Base-by-base conservation (phyloP, 92 coral and sea anemone genomes). In the Paragorgia papillata region DNA sequence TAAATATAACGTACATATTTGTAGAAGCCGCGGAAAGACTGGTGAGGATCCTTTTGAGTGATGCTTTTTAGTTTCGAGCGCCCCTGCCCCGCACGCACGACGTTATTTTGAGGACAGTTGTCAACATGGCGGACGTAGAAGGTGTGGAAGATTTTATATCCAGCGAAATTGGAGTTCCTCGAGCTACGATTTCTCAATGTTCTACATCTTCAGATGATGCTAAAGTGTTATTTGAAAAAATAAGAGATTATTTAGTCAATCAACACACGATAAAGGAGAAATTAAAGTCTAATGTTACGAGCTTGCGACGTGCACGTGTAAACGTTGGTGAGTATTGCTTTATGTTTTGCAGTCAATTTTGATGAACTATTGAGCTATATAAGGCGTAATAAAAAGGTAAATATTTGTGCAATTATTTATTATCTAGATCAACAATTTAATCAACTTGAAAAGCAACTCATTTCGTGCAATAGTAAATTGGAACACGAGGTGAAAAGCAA, bases 301-400 rank as follows among this genome's bases (percentile, higher is more conserved):
- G 50, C 21, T 83, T 93, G 44, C 96, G 97, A 17, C 96, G 97
- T 84, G 97, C 97, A 85, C 96, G 97, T 88, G 94, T 93, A 30
- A 91, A 93, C 53, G 96, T 97, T 69, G 97, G 97, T 90, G 49
- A 50, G 88, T 88, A 39, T 24, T 57, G 40, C 6, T 3, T 14
- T 62, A 22, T 28, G 46, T n/a, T 69, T 48, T 15, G 67, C 80
- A 55, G 5, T 13, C 10, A 0, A 28, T 48, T 13, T 50, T 21
- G 35, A 1, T 22, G 25, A 24, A 35, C 20, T 54, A 53, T 26
- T 44, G 26, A 20, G 37, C 19, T 27, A 30, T 37, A 28, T 12
- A 14, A 28, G 55, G 20, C 20, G 8, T 22, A n/a, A n/a, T n/a
- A n/a, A n/a, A n/a, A n/a, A n/a, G n/a, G n/a, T 56, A 37, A 2